Base-by-base conservation (phyloP, 1,140 invertebrate genomes). In the Drosophila ambigua region DNA sequence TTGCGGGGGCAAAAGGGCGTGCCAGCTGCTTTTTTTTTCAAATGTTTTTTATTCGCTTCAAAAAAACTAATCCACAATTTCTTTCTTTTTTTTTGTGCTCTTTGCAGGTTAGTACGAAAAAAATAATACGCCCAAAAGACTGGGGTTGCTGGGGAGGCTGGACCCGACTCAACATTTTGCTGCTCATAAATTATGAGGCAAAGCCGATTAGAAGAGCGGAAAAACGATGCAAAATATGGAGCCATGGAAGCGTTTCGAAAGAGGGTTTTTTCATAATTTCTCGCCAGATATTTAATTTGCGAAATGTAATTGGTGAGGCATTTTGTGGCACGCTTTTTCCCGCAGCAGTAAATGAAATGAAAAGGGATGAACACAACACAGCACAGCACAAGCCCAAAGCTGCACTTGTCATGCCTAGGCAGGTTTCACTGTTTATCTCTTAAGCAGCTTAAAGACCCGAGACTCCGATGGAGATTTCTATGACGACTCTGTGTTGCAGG, bases 101-200 rank as follows among this genome's bases (percentile, higher is more conserved):
- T 58, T 85, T 87, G 72, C 82, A 87, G 82, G 82, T 87, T 88
- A 57, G 82, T 87, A 88, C 79, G 50, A 52, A 68, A 79, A 61
- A 50, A 53, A 35, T 45, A 44, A 45, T 51, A 72, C 75, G 62
- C 44, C 50, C 61, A 41, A 59, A 41, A 31, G 35, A 26, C 28
- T 24, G 31, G 24, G 31, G 54, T 28, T 46, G 44, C 41, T 41
- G 39, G 46, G 46, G 28, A 16, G 20, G 16, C 8, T 53, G n/a
- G 45, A 43, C 23, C 72, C 43, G 15, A 43, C 45, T 28, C 15
- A 2, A 52, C 31, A 39, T 50, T 51, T 58, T 49, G 26, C 23
- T 28, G 39, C 49, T 75, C 65, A 64, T 77, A 61, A 78, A 79
- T 84, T 74, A 87, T 85, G 81, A 46, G 53, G 31, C 49, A 80